Percentiles rank a stretch among this genome's conserved stretches.
phyloP scores from a whole-genome alignment of 2,113 vertebrate genomes.

The Peromyscus maniculatus region DNA sequence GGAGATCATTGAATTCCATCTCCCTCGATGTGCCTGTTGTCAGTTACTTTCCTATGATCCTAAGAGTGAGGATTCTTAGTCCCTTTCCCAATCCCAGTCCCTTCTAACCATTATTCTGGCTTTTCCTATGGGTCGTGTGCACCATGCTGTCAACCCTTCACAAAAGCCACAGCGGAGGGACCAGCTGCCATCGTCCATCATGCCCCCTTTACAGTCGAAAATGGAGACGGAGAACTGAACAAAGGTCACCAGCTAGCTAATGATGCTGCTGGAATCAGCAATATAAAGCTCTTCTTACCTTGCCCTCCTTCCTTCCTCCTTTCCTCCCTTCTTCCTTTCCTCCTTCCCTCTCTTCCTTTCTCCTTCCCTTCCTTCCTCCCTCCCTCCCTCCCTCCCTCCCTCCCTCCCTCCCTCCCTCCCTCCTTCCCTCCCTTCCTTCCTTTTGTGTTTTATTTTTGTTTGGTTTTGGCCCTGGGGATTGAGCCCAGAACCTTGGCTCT shows the following conservation, averaged over 20 bases:
- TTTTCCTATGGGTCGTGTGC: background rate
- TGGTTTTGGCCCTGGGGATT: background rate
- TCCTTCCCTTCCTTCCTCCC: accelerated
- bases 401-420: accelerated
- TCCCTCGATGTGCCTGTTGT: background rate
- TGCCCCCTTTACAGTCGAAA: background rate
- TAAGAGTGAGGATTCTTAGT: background rate
- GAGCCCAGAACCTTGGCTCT: background rate
- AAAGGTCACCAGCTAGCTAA: background rate
- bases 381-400: accelerated
- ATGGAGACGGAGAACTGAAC: background rate
- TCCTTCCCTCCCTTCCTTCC: background rate
- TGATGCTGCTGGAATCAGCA: background rate
- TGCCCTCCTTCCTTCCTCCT: accelerated
- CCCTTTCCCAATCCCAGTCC: background rate
- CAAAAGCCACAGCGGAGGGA: background rate
- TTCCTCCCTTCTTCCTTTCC: accelerated
- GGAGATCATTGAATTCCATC: background rate
- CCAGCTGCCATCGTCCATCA: background rate
- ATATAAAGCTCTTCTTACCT: background rate
- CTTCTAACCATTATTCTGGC: background rate
- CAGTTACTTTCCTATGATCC: background rate
- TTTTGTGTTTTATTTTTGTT: background rate
- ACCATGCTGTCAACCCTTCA: background rate
- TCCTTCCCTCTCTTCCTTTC: accelerated